phyloP scores from a whole-genome alignment of 2,797 vertebrate genomes.

The Perodicticus potto region DNA sequence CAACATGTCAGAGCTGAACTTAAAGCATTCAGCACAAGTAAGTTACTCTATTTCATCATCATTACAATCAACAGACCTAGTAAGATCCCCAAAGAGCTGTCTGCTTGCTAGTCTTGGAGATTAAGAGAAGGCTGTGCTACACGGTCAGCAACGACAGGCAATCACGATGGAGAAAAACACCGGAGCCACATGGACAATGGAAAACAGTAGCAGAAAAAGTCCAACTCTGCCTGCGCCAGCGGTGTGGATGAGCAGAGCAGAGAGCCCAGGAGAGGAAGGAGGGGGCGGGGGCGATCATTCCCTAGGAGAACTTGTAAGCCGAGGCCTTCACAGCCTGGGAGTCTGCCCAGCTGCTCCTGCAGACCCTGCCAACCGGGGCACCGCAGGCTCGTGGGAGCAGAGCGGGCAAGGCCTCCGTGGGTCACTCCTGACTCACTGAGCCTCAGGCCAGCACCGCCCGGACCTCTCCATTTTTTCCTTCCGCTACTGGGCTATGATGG shows the following conservation, averaged over 20 bases:
- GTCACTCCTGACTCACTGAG: conserved; percentile 81
- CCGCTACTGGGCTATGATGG: conserved; percentile 82
- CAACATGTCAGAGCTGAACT: conserved; percentile 73
- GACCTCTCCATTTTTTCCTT: conserved; percentile 75
- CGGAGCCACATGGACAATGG: conserved; percentile 61
- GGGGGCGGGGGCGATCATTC: conserved; percentile 75
- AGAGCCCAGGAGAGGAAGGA: conserved; percentile 45
- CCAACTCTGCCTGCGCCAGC: conserved; percentile 79
- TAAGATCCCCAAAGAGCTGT: conserved; percentile 7
- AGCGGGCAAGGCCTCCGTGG: conserved; percentile 74
- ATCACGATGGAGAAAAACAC: conserved; percentile 3
- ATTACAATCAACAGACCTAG: conserved; percentile 24
- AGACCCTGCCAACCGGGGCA: conserved; percentile 73
- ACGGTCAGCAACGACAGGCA: conserved; percentile 16
- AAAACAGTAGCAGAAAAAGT: conserved; percentile 77
- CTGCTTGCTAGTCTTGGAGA: background rate
- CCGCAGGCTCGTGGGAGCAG: conserved; percentile 67
- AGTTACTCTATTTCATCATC: conserved; percentile 69
- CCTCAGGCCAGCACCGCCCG: conserved; percentile 66
- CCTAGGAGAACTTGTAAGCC: conserved; percentile 79
- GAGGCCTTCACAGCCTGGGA: conserved; percentile 78
- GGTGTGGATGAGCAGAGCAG: conserved; percentile 61
- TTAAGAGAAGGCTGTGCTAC: conserved; percentile 38
- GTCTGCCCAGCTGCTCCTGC: conserved; percentile 68
- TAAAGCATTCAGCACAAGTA: conserved; percentile 57